phyloP scores from a whole-genome alignment of 2,888 invertebrate species.

The Psylliodes chrysocephalus region DNA sequence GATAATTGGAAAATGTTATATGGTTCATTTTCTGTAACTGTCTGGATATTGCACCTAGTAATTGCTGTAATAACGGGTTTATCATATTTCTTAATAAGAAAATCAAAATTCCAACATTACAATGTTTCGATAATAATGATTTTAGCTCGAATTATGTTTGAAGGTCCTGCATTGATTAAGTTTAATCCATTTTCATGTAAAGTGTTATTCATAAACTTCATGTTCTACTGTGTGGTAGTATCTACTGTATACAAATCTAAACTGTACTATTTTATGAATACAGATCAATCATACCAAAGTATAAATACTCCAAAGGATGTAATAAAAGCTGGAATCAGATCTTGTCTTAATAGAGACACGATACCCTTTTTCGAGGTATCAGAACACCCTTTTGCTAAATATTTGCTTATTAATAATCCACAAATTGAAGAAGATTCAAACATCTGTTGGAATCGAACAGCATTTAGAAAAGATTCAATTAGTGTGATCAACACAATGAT shows the following conservation, averaged over 20 bases:
- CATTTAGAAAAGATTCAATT: neutral
- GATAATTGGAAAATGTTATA: conserved; percentile 11
- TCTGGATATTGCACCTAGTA: neutral
- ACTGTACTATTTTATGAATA: neutral
- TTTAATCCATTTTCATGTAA: neutral
- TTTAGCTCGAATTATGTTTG: neutral
- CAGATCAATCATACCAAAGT: neutral
- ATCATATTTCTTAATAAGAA: neutral
- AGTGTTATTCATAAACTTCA: neutral
- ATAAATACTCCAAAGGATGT: neutral
- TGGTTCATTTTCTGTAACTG: neutral
- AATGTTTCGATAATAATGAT: neutral
- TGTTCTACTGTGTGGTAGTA: neutral
- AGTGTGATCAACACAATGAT: neutral
- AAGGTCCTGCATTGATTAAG: neutral
- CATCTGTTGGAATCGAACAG: neutral
- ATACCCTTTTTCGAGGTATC: neutral
- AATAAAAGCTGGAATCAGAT: neutral
- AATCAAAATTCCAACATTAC: neutral
- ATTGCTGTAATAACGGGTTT: neutral
- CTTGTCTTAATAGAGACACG: neutral
- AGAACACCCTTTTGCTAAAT: neutral
- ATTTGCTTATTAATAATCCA: neutral
- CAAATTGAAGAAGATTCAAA: neutral
- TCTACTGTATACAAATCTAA: neutral